Percentiles rank a stretch among this genome's conserved stretches.
Conservation (phyloP, 2,113 vertebrate genomes). For the Pterocles gutturalis region DNA sequence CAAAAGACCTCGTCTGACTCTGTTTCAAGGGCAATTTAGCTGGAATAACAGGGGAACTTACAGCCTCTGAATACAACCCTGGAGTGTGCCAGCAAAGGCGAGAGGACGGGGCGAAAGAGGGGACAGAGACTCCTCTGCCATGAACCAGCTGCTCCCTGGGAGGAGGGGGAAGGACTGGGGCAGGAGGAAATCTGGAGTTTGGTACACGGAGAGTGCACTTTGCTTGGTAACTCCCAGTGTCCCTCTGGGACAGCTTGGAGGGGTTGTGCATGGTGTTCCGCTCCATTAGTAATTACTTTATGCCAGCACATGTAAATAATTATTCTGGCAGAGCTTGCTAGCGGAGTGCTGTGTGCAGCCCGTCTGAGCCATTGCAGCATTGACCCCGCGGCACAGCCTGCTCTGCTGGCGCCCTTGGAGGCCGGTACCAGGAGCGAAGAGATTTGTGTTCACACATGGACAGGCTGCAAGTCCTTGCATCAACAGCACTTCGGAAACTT, state of each 20-base stretch:
- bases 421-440: rapidly evolving
- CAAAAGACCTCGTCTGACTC: background rate
- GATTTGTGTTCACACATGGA: background rate
- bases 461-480: background rate
- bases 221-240: background rate
- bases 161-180: background rate
- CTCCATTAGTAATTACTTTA: constrained; percentile 51
- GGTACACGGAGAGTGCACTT: background rate
- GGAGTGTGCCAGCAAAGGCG: background rate
- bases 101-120: background rate
- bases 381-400: background rate
- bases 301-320: constrained; percentile 61
- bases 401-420: background rate
- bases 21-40: background rate
- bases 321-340: constrained; percentile 43
- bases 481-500: background rate
- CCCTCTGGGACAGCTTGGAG: background rate
- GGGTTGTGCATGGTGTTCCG: background rate
- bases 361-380: background rate
- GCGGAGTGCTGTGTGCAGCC: background rate
- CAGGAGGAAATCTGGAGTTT: background rate
- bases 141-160: background rate
- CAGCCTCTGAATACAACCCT: background rate
- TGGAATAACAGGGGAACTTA: background rate
- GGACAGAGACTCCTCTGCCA: background rate